Evolutionary conservation across 1,140 invertebrate genomes (phyloP).

Genomic region (Uloborus diversus): DNA sequence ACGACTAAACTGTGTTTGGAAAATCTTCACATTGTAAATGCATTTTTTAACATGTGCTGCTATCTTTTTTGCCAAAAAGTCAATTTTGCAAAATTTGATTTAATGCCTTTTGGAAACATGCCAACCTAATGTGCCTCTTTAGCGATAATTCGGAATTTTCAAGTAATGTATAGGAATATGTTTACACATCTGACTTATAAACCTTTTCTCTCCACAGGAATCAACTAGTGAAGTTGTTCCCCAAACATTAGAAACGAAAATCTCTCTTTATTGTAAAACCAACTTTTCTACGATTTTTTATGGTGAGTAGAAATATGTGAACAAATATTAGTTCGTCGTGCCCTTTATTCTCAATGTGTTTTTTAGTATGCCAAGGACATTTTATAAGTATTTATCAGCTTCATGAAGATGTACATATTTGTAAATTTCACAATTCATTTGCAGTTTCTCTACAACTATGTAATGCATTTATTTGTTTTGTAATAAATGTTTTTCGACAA

Average conservation of each 20-base stretch:
- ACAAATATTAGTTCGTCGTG: not conserved
- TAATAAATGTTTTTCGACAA: conserved; percentile 20
- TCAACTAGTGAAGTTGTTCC: not conserved
- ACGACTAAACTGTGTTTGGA: too few species aligned
- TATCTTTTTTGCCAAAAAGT: not conserved
- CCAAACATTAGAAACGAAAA: not conserved
- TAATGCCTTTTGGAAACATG: not conserved
- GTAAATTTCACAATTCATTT: conserved; percentile 17
- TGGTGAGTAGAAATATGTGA: not conserved
- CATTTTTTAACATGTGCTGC: too few species aligned
- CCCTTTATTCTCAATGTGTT: not conserved
- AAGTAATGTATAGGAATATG: not conserved
- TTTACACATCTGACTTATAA: not conserved
- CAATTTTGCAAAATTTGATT: not conserved
- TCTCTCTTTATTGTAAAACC: not conserved
- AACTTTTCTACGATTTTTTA: not conserved
- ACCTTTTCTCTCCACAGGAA: not conserved
- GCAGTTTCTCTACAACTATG: conserved; percentile 12
- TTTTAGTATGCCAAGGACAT: conserved; percentile 1
- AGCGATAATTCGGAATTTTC: not conserved
- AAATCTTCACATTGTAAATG: too few species aligned
- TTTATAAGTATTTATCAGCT: conserved; percentile 21
- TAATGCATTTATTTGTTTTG: not conserved
- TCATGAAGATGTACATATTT: conserved; percentile 17
- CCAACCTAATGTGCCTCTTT: not conserved